Evolutionary conservation across 2,113 vertebrate genomes (phyloP), one percentile per base, ranked within the genome.

Genomic region (Eulemur macaco): DNA sequence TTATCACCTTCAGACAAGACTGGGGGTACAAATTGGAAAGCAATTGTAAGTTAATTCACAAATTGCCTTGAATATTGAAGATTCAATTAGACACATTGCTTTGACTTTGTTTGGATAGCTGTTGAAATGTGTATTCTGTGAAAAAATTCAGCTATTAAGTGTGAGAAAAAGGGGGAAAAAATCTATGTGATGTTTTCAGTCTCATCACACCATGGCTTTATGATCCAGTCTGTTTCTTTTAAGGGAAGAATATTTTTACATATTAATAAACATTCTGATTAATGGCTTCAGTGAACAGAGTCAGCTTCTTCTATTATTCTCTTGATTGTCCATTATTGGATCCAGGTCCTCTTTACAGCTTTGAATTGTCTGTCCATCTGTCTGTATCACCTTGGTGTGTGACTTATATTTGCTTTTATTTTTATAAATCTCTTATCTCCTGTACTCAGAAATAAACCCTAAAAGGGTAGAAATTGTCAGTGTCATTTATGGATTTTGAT

Each of bases 71-170:
- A 93, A 66, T 96, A 94, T 63, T 94, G 77, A 96, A 96, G 91
- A 87, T 98, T 96, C 83, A 96, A 90, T 97, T 97, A 97, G 91
- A 87, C 95, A 96, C 37, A 29, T 95, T 31, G 47, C 78, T 95
- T 93, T 91, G 93, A 93, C 89, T 97, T 96, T 95, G 90, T 96
- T 98, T 97, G 89, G 42, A 47, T 89, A 81, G 86, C 86, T 95
- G 68, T 81, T 95, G 91, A 93, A 96, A 81, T 96, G 58, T 95
- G 86, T 77, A 23, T 45, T 89, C 74, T 73, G 37, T 94, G 93
- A 97, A 91, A n/a, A 73, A 52, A 86, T 94, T 56, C 73, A 50
- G 56, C 69, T 96, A n/a, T 68, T 50, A 78, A 94, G 84, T 92
- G 37, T 56, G 50, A 92, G 77, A 80, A 86, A 76, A 76, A 17